Percentiles rank a stretch among this genome's conserved stretches.
Evolutionary conservation across 2,113 vertebrate species (phyloP).

Genomic region (Istiophorus platypterus): DNA sequence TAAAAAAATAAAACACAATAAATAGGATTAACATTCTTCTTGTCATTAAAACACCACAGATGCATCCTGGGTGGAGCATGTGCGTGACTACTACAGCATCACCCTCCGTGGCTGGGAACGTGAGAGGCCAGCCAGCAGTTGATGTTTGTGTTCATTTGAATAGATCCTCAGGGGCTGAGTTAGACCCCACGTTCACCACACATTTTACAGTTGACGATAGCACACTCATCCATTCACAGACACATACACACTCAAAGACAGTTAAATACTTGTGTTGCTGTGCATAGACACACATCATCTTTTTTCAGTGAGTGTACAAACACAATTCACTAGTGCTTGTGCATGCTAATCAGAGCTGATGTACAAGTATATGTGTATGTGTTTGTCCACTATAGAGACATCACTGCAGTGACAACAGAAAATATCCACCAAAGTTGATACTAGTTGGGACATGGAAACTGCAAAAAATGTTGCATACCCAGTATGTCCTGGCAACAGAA

Average conservation of each 20-base stretch:
- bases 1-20: conserved; percentile 67
- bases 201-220: conserved; percentile 64
- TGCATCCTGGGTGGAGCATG: conserved; percentile 68
- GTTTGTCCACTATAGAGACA: conserved; percentile 43
- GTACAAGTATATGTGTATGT: conserved; percentile 21
- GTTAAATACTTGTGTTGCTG: conserved; percentile 25
- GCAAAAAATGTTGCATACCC: conserved; percentile 49
- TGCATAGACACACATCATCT: conserved; percentile 19
- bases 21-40: conserved; percentile 76
- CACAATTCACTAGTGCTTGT: conserved; percentile 61
- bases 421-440: conserved; percentile 25
- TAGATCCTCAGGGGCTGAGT: conserved; percentile 74
- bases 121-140: conserved; percentile 65
- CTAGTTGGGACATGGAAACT: conserved; percentile 27
- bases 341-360: conserved; percentile 66
- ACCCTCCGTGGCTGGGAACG: conserved; percentile 72
- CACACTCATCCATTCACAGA: conserved; percentile 45
- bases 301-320: conserved; percentile 47
- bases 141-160: conserved; percentile 82
- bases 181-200: conserved; percentile 50
- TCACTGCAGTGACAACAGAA: conserved; percentile 25
- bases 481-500: conserved; percentile 39
- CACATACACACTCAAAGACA: conserved; percentile 45
- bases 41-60: conserved; percentile 72
- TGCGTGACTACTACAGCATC: conserved; percentile 70